Evolutionary conservation across 2,888 invertebrate genomes (phyloP), one percentile per base, ranked within the genome.

Genomic region (Tinea semifulvella): DNA sequence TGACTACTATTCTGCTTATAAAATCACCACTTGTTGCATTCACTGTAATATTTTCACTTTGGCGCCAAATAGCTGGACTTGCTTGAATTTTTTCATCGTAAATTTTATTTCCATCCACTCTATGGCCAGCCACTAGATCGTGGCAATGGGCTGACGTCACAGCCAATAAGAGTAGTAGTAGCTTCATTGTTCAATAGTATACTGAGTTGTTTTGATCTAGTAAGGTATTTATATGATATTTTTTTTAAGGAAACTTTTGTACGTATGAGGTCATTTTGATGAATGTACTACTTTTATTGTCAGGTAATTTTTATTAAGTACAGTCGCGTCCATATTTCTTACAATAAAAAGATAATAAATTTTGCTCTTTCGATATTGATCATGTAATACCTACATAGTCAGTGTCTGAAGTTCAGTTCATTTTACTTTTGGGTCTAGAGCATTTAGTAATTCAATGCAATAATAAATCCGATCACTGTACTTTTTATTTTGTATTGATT

Each of bases 51-150:
- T 63, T 68, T 44, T 66, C 56, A 0, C 44, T 49, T 52, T 68
- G 73, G 48, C 56, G 60, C 74, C 74, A 75, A 43, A 76, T 58
- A 0, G 72, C 61, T 6, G 77, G 77, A 26, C 58, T 68, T 0
- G 75, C 77, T 52, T 66, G 58, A 35, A 60, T 50, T 42, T 60
- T 62, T 49, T 68, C 65, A 10, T 76, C 64, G 48, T 58, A 73
- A 28, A 77, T 60, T 46, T 63, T 60, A 26, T 46, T 61, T 2
- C 71, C 75, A 10, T 54, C 57, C 4, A 51, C 49, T 14, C 31
- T 35, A 13, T 58, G 28, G 2, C 76, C 75, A 1, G 65, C 50
- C 2, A 48, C 51, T 2, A 79, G 43, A 49, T 77, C 76, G 40
- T 62, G 61, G 48, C 63, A 57, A 68, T 36, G 59, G 49, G 62